phyloP scores from a whole-genome alignment of 2,797 vertebrate genomes.

The Crenuchus spilurus region DNA sequence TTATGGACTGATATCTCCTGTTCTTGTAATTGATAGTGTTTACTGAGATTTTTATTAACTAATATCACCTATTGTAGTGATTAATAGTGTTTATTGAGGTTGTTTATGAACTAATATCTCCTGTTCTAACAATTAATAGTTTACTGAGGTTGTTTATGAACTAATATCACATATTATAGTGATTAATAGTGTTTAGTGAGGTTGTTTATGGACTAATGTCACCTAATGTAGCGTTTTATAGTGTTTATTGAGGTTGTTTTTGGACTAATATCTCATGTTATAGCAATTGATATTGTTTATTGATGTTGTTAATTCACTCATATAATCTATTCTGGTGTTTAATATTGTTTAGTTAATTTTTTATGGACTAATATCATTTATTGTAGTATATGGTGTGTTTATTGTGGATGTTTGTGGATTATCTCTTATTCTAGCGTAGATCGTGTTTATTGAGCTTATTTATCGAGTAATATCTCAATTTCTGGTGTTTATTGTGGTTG shows the following conservation, averaged over 20 bases:
- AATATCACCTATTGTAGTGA: no score
- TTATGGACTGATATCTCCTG: no score
- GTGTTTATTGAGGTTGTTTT: background rate
- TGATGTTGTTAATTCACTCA: background rate
- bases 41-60: no score
- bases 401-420: background rate
- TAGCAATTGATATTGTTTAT: background rate
- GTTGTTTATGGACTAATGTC: background rate
- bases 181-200: background rate
- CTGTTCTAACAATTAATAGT: background rate
- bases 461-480: background rate
- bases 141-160: background rate
- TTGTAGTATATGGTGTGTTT: background rate
- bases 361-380: background rate
- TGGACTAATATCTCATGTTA: background rate
- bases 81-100: background rate
- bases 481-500: no score
- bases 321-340: background rate
- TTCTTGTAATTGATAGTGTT: no score
- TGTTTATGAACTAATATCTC: background rate
- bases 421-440: background rate
- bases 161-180: background rate
- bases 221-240: background rate
- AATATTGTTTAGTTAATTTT: background rate
- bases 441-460: background rate